Percentiles rank a stretch among this genome's conserved stretches.
Conservation (phyloP, 2,113 vertebrate species). For the Dryoscopus gambensis region DNA sequence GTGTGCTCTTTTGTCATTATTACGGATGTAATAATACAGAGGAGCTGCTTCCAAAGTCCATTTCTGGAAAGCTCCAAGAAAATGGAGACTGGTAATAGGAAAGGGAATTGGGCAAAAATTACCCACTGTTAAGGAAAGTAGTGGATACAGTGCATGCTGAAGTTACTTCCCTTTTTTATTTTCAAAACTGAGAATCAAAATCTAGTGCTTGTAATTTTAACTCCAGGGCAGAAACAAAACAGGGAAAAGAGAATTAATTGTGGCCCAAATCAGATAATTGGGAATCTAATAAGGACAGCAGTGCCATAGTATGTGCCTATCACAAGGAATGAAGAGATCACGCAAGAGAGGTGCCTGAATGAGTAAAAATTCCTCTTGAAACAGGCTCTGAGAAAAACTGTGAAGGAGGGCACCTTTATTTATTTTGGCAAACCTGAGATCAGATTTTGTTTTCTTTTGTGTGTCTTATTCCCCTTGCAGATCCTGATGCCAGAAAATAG, state of each 20-base stretch:
- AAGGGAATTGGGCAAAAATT: background rate
- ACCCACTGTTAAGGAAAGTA: background rate
- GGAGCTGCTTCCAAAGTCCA: background rate
- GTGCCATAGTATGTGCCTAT: background rate
- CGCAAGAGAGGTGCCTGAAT: background rate
- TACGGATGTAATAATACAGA: background rate
- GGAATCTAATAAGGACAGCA: background rate
- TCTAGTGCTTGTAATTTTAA: background rate
- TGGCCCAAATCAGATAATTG: background rate
- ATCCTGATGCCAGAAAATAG: background rate
- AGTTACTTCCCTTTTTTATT: background rate
- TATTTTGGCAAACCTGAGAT: background rate
- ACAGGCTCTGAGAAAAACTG: background rate
- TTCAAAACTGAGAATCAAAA: background rate
- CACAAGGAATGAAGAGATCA: background rate
- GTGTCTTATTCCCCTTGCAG: background rate
- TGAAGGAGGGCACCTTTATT: background rate
- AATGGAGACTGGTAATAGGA: background rate
- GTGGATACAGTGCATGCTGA: rapidly evolving
- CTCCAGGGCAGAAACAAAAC: background rate
- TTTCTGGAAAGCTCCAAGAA: background rate
- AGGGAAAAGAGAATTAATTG: background rate
- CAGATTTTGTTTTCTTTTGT: background rate
- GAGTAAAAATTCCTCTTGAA: background rate
- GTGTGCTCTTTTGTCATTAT: no score